Percentiles rank a stretch among this genome's conserved stretches.
phyloP scores from a whole-genome alignment of 2,797 vertebrate species.

The Typhlichthys subterraneus region DNA sequence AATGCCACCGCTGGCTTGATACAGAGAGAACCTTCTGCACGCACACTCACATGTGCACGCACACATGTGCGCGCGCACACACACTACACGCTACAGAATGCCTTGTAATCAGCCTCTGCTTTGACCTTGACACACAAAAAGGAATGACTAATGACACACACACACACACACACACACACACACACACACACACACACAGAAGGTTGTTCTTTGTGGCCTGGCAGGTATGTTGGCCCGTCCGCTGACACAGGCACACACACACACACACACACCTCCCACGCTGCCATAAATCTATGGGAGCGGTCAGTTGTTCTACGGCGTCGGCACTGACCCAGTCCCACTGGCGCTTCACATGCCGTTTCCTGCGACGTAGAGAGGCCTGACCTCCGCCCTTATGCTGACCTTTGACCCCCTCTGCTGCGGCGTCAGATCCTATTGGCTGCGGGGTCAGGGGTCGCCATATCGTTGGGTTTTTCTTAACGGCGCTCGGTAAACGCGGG shows the following conservation, averaged over 20 bases:
- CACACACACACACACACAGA: slow-evolving; percentile 53
- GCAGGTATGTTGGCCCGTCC: slow-evolving; percentile 66
- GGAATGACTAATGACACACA: slow-evolving; percentile 69
- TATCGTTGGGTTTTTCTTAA: too few relatives aligned
- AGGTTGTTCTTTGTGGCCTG: slow-evolving; percentile 63
- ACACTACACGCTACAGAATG: slow-evolving; percentile 40
- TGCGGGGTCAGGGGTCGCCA: too few relatives aligned
- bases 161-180: slow-evolving; percentile 51
- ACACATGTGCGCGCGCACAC: slow-evolving; percentile 35
- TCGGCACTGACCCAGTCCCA: slow-evolving; percentile 41
- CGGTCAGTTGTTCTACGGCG: slow-evolving; percentile 57
- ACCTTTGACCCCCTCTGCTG: neutral
- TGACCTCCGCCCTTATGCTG: slow-evolving; percentile 1
- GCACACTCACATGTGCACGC: slow-evolving; percentile 22
- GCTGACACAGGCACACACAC: slow-evolving; percentile 68
- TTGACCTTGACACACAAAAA: slow-evolving; percentile 78
- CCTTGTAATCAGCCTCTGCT: slow-evolving; percentile 77
- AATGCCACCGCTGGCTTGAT: slow-evolving; percentile 70
- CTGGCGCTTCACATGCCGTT: slow-evolving; percentile 26
- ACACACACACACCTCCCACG: slow-evolving; percentile 61
- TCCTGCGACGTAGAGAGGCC: slow-evolving; percentile 28
- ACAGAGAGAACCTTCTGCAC: slow-evolving; percentile 63
- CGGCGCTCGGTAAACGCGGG: too few relatives aligned
- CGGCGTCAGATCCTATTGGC: too few relatives aligned
- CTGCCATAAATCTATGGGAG: slow-evolving; percentile 50